These are phyloP conservation scores for Porites lobata DNA, from an alignment of 92 coral and sea anemone species.

Conservation along the genomic window DNA sequence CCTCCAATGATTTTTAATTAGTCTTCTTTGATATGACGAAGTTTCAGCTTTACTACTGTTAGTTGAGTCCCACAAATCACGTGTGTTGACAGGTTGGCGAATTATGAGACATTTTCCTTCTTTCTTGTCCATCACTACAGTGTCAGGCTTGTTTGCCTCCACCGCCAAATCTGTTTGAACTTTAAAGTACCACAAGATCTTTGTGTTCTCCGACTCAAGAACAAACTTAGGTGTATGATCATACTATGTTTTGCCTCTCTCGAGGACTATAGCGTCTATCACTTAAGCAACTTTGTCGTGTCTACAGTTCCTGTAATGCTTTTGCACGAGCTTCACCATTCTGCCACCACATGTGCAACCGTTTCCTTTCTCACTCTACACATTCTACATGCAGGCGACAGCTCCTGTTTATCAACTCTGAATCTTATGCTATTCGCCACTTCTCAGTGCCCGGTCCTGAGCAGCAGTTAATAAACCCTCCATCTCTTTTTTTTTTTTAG, in stretches of 20 bases:
- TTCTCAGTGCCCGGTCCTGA: conserved; percentile 7
- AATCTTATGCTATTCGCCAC: background rate
- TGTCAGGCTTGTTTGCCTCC: too few relatives aligned
- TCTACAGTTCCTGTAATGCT: conserved; percentile 52
- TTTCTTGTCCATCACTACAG: too few relatives aligned
- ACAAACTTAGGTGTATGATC: conserved; percentile 27
- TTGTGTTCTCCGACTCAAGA: conserved; percentile 15
- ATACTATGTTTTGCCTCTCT: conserved; percentile 19
- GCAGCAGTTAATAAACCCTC: background rate
- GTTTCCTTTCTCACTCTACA: conserved; percentile 38
- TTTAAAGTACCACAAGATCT: conserved; percentile 17
- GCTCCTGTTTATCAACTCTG: conserved; percentile 11
- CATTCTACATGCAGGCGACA: conserved; percentile 29
- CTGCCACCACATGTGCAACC: conserved; percentile 29
- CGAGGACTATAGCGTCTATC: conserved; percentile 29
- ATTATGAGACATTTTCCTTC: too few relatives aligned
- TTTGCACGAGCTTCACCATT: conserved; percentile 29
- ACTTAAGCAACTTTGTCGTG: conserved; percentile 44
- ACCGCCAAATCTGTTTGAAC: background rate
- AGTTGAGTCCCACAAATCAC: too few relatives aligned
- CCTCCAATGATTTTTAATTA: too few relatives aligned
- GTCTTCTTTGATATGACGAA: too few relatives aligned
- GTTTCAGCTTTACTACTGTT: too few relatives aligned
- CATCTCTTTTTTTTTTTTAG: background rate
- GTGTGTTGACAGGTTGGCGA: too few relatives aligned